Evolutionary conservation across 2,888 invertebrate genomes (phyloP), one percentile per base, ranked within the genome.

Genomic region (Leptinotarsa haldemani): DNA sequence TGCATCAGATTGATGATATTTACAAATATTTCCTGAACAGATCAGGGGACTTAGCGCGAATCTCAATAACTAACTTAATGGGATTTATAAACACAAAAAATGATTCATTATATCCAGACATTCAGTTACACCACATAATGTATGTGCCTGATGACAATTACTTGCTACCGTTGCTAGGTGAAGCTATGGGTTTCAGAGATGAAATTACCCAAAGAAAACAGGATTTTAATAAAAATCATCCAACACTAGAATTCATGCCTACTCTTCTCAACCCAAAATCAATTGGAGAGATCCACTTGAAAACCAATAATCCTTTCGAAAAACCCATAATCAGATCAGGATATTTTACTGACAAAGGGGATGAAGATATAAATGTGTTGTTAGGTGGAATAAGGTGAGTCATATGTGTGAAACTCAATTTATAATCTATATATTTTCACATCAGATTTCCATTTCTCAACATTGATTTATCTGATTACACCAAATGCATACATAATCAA

Each of bases 311-410:
- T 83, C 92, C 93, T 0, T 83, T 86, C 40, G 90, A 91, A 5
- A 86, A 89, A 69, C 93, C 93, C 0, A 80, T 88, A 22, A 91
- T 94, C 63, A 87, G 90, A 80, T 88, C 92, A 1, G 92, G 93
- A 81, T 94, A 93, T 84, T 89, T 94, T 40, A 84, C 88, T 0
- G 89, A 91, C 20, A 80, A 86, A 0, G 30, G 30, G 30, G 30
- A 30, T 30, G 88, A 92, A 20, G 82, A 86, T 91, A 2, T 85
- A 90, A 82, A 88, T 30, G 89, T 88, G 1, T 84, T 91, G 0
- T 83, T 90, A 65, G 84, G 90, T 56, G 90, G 89, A 9, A 88
- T 90, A n/a, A 88, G 79, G 80, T 80, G 75, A 68, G 48, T 48
- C 30, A 7, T 30, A 5, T 25, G 5, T 30, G 30, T 30, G 5